Evolutionary conservation across 2,888 invertebrate species (phyloP).

Genomic region (Tuberolachnus salignus): DNA sequence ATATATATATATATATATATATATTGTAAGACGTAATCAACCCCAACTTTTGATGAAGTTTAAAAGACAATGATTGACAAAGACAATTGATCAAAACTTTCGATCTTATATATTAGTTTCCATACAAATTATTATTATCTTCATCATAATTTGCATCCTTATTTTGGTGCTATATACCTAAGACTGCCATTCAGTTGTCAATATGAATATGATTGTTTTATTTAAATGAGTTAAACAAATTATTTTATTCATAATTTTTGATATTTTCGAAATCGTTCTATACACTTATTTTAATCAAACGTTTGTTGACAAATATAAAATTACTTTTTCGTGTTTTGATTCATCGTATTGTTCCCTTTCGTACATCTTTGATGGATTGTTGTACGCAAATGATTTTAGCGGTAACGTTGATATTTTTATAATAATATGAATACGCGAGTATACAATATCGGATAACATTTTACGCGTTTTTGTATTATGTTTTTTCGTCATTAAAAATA

Average conservation of each 20-base stretch:
- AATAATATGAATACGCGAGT: neutral
- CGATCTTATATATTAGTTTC: constrained; percentile 1
- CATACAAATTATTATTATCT: neutral
- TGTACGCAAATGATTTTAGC: neutral
- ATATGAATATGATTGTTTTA: too few species aligned
- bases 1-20: too few species aligned
- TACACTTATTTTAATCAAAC: too few species aligned
- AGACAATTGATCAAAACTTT: constrained; percentile 18
- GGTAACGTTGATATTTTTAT: neutral
- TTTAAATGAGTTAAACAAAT: too few species aligned
- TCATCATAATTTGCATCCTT: neutral
- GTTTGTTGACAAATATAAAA: too few species aligned
- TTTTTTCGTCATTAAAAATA: neutral
- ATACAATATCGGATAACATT: neutral
- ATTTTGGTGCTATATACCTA: neutral
- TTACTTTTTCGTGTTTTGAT: neutral
- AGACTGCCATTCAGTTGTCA: too few species aligned
- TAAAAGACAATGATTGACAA: neutral
- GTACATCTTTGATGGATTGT: neutral
- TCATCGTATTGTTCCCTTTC: neutral
- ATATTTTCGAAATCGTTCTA: too few species aligned
- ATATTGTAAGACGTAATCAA: neutral
- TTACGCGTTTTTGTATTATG: neutral
- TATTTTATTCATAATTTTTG: too few species aligned
- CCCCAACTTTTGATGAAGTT: neutral